Conservation (phyloP, 2,797 vertebrate species). For the Parauchenoglanis punctatus region DNA sequence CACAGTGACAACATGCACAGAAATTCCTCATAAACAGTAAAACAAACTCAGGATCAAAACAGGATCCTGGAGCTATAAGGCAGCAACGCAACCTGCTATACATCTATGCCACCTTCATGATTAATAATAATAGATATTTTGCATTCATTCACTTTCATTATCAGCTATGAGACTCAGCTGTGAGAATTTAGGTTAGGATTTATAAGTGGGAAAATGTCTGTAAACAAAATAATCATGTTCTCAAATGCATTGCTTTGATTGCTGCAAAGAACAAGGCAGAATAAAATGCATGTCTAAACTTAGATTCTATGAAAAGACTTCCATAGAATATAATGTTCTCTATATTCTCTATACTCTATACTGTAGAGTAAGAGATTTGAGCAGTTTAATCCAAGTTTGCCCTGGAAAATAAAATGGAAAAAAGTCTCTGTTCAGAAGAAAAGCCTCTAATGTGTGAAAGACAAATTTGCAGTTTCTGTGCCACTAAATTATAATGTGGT, state of each 20-base stretch:
- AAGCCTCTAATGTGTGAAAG: not conserved
- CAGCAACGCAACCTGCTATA: not conserved
- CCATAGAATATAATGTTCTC: not conserved
- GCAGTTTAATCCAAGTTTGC: not conserved
- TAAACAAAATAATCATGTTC: not conserved
- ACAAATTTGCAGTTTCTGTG: not conserved
- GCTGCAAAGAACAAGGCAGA: not conserved
- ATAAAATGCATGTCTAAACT: not conserved
- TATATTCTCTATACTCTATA: not conserved
- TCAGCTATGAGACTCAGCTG: not conserved
- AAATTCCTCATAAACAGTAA: not conserved
- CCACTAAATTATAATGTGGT: not conserved
- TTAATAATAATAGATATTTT: not conserved
- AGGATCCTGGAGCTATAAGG: not conserved
- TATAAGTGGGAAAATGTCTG: not conserved
- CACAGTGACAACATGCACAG: not conserved
- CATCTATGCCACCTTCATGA: not conserved
- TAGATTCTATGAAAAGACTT: not conserved
- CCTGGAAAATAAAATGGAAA: not conserved
- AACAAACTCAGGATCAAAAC: not conserved
- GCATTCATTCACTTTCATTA: not conserved
- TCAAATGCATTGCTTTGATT: not conserved
- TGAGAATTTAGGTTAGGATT: not conserved
- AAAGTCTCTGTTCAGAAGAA: not conserved
- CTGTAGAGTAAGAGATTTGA: not conserved